Percentiles rank a stretch among this genome's conserved stretches.
These are phyloP conservation scores for Therioaphis trifolii DNA, from an alignment of 2,888 invertebrate species.

Conservation along the genomic window DNA sequence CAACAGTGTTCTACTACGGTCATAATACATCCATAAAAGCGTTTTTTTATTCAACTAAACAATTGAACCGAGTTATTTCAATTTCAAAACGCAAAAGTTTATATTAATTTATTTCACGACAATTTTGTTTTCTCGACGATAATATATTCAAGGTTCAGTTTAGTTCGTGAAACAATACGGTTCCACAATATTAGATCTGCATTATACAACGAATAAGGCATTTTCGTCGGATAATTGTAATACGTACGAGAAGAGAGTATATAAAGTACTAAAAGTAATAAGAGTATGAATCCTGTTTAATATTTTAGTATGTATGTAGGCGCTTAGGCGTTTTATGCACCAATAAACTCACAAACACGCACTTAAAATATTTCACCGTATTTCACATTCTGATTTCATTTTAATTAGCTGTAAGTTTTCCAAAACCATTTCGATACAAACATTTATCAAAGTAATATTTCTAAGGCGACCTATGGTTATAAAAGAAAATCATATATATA, in stretches of 20 bases:
- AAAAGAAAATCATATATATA: too few species aligned
- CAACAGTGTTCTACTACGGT: too few species aligned
- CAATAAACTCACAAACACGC: conserved; percentile 1
- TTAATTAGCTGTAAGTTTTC: background rate
- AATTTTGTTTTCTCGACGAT: too few species aligned
- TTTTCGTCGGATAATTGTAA: background rate
- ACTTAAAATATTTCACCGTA: conserved; percentile 27
- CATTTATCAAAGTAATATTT: too few species aligned
- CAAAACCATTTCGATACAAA: too few species aligned
- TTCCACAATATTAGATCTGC: background rate
- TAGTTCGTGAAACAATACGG: background rate
- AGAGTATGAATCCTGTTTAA: conserved; percentile 17
- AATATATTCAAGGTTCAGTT: background rate
- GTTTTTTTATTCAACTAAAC: too few species aligned
- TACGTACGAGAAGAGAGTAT: background rate
- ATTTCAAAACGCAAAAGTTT: too few species aligned
- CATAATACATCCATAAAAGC: too few species aligned
- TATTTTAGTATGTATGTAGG: background rate
- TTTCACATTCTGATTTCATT: background rate
- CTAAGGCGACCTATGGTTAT: too few species aligned
- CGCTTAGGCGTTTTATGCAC: background rate
- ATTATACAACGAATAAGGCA: background rate
- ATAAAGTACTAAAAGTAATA: too few species aligned
- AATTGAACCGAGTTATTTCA: too few species aligned
- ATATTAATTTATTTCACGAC: too few species aligned